Conservation (phyloP, 2,113 vertebrate genomes). For the Narcine bancroftii region DNA sequence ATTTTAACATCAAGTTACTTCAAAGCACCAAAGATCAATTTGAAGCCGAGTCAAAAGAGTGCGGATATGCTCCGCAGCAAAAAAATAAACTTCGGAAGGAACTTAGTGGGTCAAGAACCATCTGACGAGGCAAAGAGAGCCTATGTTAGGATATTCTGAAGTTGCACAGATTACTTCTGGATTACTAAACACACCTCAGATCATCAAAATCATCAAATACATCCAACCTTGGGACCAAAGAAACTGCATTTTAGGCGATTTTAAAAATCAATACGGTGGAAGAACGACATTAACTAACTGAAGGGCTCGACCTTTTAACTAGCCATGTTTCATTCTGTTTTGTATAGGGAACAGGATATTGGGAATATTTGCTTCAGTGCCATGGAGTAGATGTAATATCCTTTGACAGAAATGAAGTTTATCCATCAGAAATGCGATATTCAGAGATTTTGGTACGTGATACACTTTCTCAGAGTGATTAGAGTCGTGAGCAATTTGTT, state of each 20-base stretch:
- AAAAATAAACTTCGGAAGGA: too few relatives aligned
- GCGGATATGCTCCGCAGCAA: too few relatives aligned
- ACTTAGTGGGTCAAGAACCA: too few relatives aligned
- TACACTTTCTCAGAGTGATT: background rate
- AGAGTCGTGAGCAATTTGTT: background rate
- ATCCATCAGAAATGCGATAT: slow-evolving; percentile 41
- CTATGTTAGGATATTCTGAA: background rate
- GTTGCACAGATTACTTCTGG: background rate
- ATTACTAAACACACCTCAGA: background rate
- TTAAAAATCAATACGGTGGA: background rate
- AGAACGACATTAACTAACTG: background rate
- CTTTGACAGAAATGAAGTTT: slow-evolving; percentile 42
- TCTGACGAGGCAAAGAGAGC: too few relatives aligned
- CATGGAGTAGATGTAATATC: slow-evolving; percentile 38
- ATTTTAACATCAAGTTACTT: background rate
- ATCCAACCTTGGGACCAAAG: background rate
- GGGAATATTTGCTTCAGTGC: slow-evolving; percentile 40
- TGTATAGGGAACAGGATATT: slow-evolving; percentile 40
- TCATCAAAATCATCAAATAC: background rate
- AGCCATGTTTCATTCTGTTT: background rate
- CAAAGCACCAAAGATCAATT: background rate
- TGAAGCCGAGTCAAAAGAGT: background rate
- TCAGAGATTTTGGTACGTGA: slow-evolving; percentile 40
- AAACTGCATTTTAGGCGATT: background rate
- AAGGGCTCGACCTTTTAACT: background rate